Base-by-base conservation (phyloP, 2,113 vertebrate species). In the Anhinga rufa region DNA sequence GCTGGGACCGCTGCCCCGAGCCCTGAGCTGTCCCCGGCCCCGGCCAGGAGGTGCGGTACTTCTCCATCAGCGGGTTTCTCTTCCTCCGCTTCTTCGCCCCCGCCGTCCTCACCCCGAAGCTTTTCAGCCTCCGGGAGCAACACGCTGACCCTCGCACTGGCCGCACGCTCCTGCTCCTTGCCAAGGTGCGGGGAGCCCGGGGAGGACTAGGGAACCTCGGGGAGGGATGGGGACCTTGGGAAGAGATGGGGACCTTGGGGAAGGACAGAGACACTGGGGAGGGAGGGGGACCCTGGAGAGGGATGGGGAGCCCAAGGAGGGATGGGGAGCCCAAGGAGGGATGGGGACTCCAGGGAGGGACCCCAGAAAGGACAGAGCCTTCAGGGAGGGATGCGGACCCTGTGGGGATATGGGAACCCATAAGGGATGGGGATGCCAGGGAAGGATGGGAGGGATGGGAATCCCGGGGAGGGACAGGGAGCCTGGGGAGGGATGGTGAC, bases 41-140 rank as follows among this genome's bases (percentile, higher is more conserved):
- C 1, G 12, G 4, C 40, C 96, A 99, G 99, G 99, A 99, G 34
- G 98, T 98, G 77, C 98, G 97, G 92, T 99, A 99, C 96, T 96
- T 99, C 91, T 98, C 99, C 83, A 98, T 99, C 93, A 99, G 99
- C 0, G 98, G 98, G 31, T 99, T 99, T 77, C 98, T 99, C 89
- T 99, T 99, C 97, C 97, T 99, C 88, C 98, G 98, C 11, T 99
- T 99, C 91, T 99, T 99, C 0, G 98, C 99, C 5, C 99, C 99
- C 0, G 98, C 99, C 4, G 98, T 99, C 93, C 98, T 99, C 92
- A 99, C 98, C 3, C 99, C 99, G 0, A 99, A 99, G 96, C 98
- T 99, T 90, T 99, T 99, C 82, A 94, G 98, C 92, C 98, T 99
- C 89, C 97, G 98, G 83, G 99, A 99, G 84, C 98, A 99, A 87